Base-by-base conservation (phyloP, 2,797 vertebrate species). In the Megalops cyprinoides region DNA sequence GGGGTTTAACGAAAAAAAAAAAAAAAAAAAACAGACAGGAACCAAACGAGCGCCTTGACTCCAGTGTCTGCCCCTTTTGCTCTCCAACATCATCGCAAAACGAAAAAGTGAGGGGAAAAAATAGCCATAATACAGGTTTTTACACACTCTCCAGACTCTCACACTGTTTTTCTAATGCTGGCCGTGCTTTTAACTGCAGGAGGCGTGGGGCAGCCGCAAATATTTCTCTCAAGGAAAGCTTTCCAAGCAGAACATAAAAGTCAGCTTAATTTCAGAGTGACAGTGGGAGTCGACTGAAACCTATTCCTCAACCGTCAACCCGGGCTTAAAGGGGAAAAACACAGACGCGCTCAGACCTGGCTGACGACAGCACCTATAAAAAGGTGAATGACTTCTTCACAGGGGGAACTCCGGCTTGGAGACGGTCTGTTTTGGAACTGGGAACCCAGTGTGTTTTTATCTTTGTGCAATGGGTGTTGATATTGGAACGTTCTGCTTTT, bases 141-240 rank as follows among this genome's bases (percentile, higher is more conserved):
- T 89, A 94, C 89, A 90, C 84, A 87, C 90, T 91, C 89, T 90
- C 86, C 89, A 91, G 90, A 91, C 90, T 90, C 89, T 90, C 91
- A 90, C 90, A 77, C 88, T 90, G 92, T 93, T 93, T 92, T 91
- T 89, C 86, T 89, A 89, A 51, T 83, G 80, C 89, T 84, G 89
- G 89, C 91, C 92, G 92, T 91, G 92, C 91, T 90, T 92, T 88
- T 84, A 90, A 87, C 91, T 86, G 89, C 84, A 69, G 91, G 92
- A 92, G 92, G 89, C 86, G 87, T 84, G 87, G 85, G 90, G 90
- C 90, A 84, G 89, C 89, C 88, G 80, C 88, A 91, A 91, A 90
- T 90, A 90, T 90, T 91, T 91, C 90, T 91, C 89, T 87, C 88
- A 86, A n/a, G 87, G 89, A 91, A 90, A 81, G 86, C 87, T 86